Evolutionary conservation across 2,888 invertebrate species (phyloP), one percentile per base, ranked within the genome.

Genomic region (Drosophila helvetica): DNA sequence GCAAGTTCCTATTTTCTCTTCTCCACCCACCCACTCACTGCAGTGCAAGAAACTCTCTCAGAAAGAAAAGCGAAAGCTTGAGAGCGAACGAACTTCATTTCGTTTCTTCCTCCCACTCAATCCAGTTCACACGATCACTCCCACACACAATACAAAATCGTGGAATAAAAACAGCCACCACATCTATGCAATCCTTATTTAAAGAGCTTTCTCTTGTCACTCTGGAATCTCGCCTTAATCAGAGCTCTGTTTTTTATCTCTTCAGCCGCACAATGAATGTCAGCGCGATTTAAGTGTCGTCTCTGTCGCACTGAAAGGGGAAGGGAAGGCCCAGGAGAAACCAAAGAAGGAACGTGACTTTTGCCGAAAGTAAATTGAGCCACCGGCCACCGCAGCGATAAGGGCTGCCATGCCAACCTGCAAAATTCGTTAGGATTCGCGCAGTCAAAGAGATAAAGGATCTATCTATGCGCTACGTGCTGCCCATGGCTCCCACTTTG

Each of bases 301-400:
- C 54, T 6, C 45, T 25, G 61, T 22, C 22, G 22, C 27, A 12
- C n/a, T 46, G 64, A 60, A 46, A 25, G 48, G 43, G 30, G 47
- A 25, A 33, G 46, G 38, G 47, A 25, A 33, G 43, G 57, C 51
- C 53, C 81, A 57, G 75, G 74, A 71, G 54, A 67, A 88, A 86
- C 86, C 83, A 73, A 64, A 69, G 58, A 51, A 66, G 67, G 57
- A 84, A 88, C 83, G 83, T 84, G 83, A 84, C 83, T 84, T 84
- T 80, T 76, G 76, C 72, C 74, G 53, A 67, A 80, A 68, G 66
- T 68, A 75, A 87, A 84, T 79, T 77, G 75, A 79, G 85, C 73
- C 79, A 56, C 73, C 69, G 68, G 85, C 75, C 79, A 56, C 73
- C 71, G 70, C 73, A 62, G 74, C 71, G 68, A 87, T 85, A 86